These are phyloP conservation scores for Upupa epops DNA, from an alignment of 2,113 vertebrate genomes.

Conservation along the genomic window DNA sequence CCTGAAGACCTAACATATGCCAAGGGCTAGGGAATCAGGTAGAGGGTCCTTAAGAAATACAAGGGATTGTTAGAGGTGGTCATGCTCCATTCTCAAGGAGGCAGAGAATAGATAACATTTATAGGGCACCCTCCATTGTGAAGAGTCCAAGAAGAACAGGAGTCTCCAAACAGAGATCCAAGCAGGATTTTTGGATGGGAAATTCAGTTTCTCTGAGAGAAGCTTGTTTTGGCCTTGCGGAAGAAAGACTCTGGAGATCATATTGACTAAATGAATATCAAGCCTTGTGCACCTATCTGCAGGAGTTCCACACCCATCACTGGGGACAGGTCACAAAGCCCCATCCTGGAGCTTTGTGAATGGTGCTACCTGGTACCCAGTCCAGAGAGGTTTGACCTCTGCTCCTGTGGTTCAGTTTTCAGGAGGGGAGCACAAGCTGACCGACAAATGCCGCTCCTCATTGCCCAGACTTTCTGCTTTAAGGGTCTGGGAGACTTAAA, in stretches of 20 bases:
- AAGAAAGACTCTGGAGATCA: not conserved
- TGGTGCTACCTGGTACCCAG: not conserved
- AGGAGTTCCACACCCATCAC: not conserved
- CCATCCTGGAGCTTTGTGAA: not conserved
- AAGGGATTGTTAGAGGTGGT: not conserved
- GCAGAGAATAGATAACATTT: not conserved
- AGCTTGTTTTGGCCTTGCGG: not conserved
- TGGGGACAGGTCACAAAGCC: not conserved
- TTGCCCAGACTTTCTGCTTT: conserved; percentile 45
- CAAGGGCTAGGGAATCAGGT: not conserved
- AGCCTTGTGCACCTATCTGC: not conserved
- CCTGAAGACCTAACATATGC: not conserved
- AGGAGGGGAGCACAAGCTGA: not conserved
- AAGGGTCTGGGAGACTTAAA: conserved; percentile 33
- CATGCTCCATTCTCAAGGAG: not conserved
- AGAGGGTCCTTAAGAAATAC: not conserved
- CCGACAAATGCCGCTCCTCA: conserved; percentile 29
- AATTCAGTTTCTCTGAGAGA: not conserved
- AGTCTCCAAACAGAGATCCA: not conserved
- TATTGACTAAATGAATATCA: not conserved
- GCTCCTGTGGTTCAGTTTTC: not conserved
- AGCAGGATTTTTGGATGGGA: not conserved
- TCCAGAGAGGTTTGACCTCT: not conserved
- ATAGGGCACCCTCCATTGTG: not conserved
- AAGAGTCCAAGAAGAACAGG: not conserved